Conservation (phyloP, 2,888 invertebrate genomes). For the Syrista parreyssii region DNA sequence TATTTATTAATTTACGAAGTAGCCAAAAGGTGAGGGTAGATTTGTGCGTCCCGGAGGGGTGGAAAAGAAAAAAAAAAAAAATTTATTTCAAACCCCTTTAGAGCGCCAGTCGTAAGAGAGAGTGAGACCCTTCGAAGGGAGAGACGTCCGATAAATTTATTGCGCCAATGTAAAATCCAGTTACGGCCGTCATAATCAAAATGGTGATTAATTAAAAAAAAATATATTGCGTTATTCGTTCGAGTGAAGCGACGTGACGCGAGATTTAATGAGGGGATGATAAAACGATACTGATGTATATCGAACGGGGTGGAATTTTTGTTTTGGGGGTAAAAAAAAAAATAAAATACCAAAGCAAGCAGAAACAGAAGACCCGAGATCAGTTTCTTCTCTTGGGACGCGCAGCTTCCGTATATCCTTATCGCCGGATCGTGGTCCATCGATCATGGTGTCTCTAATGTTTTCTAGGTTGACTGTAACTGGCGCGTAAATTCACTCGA, state of each 20-base stretch:
- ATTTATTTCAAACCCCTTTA: background rate
- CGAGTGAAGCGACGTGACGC: too few species aligned
- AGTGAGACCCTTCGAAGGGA: background rate
- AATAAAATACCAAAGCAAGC: background rate
- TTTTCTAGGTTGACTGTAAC: conserved; percentile 42
- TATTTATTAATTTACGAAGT: background rate
- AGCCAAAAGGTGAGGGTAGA: background rate
- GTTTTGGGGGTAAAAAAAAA: too few species aligned
- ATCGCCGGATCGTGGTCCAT: conserved; percentile 42
- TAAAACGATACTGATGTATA: background rate
- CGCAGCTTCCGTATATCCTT: conserved; percentile 40
- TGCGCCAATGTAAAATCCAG: background rate
- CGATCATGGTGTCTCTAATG: conserved; percentile 45
- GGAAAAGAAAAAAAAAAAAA: background rate
- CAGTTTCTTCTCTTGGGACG: background rate
- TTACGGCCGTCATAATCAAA: background rate
- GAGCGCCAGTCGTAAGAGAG: background rate
- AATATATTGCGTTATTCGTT: too few species aligned
- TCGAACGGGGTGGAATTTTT: too few species aligned
- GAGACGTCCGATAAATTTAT: background rate
- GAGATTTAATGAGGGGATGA: background rate
- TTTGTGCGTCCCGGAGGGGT: background rate
- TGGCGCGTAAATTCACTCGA: conserved; percentile 41
- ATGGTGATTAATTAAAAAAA: background rate
- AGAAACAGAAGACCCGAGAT: background rate